phyloP scores from a whole-genome alignment of 2,113 vertebrate species.

The Mungos mungo region DNA sequence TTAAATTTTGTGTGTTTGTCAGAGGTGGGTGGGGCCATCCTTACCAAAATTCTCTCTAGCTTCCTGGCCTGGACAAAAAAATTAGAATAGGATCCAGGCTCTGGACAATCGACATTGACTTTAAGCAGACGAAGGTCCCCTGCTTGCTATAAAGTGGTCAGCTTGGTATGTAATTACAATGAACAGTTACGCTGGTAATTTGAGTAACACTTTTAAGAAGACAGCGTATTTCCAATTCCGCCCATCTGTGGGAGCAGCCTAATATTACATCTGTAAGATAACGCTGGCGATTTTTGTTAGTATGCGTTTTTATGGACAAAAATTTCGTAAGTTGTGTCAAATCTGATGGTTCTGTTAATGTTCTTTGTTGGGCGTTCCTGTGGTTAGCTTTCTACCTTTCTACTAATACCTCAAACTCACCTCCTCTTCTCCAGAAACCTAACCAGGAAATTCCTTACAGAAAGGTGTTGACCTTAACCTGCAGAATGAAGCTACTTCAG shows the following conservation, averaged over 20 bases:
- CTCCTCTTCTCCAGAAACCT: neutral
- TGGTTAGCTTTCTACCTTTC: neutral
- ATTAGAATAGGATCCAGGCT: neutral
- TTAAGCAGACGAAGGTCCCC: neutral
- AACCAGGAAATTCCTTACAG: conserved; percentile 25
- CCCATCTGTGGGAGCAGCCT: neutral
- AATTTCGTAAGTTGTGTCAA: neutral
- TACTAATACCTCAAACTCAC: neutral
- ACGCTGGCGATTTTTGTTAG: neutral
- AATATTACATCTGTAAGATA: neutral
- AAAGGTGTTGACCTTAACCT: conserved; percentile 76
- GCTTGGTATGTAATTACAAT: neutral
- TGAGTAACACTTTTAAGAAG: neutral
- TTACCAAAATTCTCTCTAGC: neutral
- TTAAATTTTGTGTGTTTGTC: neutral
- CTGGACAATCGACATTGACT: neutral
- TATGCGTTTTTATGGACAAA: neutral
- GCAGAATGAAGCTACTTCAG: conserved; percentile 64
- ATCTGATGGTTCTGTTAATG: neutral
- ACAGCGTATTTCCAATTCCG: neutral
- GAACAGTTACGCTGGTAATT: neutral
- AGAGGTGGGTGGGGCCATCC: too few relatives aligned
- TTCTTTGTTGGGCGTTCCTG: neutral
- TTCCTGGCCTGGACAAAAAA: neutral
- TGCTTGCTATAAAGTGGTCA: neutral